phyloP scores from a whole-genome alignment of 2,797 vertebrate genomes.

The Xenentodon cancila region DNA sequence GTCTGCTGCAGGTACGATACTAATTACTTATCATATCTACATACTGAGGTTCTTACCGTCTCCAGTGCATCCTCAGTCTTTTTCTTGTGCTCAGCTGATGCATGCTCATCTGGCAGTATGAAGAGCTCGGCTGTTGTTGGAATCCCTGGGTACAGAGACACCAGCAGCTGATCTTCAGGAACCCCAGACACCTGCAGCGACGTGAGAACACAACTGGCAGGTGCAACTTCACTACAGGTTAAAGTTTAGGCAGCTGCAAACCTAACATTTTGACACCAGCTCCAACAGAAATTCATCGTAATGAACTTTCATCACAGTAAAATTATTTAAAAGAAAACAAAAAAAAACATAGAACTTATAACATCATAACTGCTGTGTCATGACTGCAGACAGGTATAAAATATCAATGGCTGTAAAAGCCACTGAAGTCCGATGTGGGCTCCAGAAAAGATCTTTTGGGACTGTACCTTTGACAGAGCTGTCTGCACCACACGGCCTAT shows the following conservation, averaged over 20 bases:
- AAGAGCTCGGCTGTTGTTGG: slow-evolving; percentile 95
- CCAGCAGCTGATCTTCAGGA: slow-evolving; percentile 88
- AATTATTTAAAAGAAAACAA: too few species aligned
- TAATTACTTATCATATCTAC: neutral
- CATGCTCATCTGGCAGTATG: slow-evolving; percentile 88
- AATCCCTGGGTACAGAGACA: slow-evolving; percentile 92
- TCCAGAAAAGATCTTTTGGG: slow-evolving; percentile 45
- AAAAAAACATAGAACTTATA: slow-evolving; percentile 16
- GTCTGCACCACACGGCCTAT: slow-evolving; percentile 91
- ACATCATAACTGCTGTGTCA: slow-evolving; percentile 38
- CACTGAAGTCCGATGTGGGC: slow-evolving; percentile 30
- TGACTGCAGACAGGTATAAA: slow-evolving; percentile 56
- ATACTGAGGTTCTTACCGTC: slow-evolving; percentile 75
- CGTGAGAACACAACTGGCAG: slow-evolving; percentile 1
- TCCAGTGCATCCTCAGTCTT: slow-evolving; percentile 85
- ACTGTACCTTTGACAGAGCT: slow-evolving; percentile 90
- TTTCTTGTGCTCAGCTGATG: slow-evolving; percentile 84
- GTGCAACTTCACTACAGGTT: slow-evolving; percentile 5
- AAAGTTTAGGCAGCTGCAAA: slow-evolving; percentile 1
- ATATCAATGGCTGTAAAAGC: slow-evolving; percentile 67
- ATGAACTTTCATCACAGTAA: slow-evolving; percentile 24
- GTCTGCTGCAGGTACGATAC: neutral
- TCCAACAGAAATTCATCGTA: slow-evolving; percentile 16
- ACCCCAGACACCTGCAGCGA: slow-evolving; percentile 86
- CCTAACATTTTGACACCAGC: slow-evolving; percentile 17